Base-by-base conservation (phyloP, 53 echinoderm and acorn worm species). In the Temnopleurus reevesii region DNA sequence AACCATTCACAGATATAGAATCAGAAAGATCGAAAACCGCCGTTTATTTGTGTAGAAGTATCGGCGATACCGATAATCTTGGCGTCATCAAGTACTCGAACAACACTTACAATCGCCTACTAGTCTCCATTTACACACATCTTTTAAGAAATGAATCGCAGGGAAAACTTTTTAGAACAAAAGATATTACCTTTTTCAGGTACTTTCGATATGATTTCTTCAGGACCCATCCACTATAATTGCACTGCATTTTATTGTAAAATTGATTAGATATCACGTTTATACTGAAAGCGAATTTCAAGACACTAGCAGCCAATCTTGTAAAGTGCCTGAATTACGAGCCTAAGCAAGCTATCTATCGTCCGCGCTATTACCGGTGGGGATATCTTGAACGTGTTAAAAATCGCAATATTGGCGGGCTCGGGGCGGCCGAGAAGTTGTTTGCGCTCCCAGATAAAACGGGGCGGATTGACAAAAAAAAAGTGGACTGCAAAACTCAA, bases 321-420 rank as follows among this genome's bases (percentile, higher is more conserved):
- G n/a, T 19, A 0, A 1, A 71, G 41, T 1, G 36, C 41, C 71
- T 71, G 71, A 71, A 31, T n/a, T 71, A 0, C 21, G 8, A 71
- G 71, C 41, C 71, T 71, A 41, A 12, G 34, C 1, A 33, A 19
- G 19, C 36, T 41, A 38, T 71, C 5, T 80, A 24, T 49, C 51
- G 49, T 80, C 80, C 47, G 80, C 80, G 28, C 5, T 80, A 26
- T 46, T 12, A 47, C 80, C 51, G n/a, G 28, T 80, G 80, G 80
- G 46, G 38, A 41, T 71, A 71, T 71, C 17, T 53, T 17, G 53
- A 12, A 51, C 51, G 80, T 80, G 80, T 51, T 51, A 13, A 3
- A 49, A 80, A 27, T 47, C 46, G 80, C 80, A 51, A 80, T 80
- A 80, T 80, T 49, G 80, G 51, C 80, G 80, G 80, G 80, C 80